phyloP scores from a whole-genome alignment of 2,797 vertebrate genomes.

The Enteromius argenteus region DNA sequence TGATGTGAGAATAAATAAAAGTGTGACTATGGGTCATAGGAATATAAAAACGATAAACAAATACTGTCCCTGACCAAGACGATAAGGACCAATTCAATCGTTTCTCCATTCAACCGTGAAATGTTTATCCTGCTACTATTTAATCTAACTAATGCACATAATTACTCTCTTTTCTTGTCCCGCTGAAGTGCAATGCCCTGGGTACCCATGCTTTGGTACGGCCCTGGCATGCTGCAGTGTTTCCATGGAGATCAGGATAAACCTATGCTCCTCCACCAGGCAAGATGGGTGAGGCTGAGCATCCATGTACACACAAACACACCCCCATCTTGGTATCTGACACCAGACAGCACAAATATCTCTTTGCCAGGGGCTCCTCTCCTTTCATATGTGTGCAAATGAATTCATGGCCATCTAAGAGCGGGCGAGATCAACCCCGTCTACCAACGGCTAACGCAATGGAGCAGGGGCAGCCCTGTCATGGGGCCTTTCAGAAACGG shows the following conservation, averaged over 20 bases:
- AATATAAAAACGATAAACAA: background rate
- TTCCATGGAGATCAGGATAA: conserved; percentile 88
- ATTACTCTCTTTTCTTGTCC: conserved; percentile 29
- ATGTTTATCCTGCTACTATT: background rate
- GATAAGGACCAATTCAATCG: background rate
- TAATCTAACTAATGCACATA: conserved; percentile 50
- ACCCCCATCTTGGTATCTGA: conserved; percentile 58
- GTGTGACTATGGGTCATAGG: background rate
- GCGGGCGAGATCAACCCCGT: conserved; percentile 42
- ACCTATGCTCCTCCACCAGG: conserved; percentile 82
- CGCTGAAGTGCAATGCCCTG: conserved; percentile 63
- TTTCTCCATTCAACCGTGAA: background rate
- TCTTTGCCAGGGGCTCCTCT: conserved; percentile 41
- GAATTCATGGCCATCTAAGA: conserved; percentile 55
- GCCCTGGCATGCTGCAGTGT: conserved; percentile 78
- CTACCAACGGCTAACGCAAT: conserved; percentile 46
- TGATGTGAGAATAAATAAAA: conserved; percentile 27
- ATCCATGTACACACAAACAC: conserved; percentile 49
- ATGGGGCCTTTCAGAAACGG: conserved; percentile 8
- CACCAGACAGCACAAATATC: conserved; percentile 57
- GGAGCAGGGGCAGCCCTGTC: conserved; percentile 12
- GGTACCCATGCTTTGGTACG: conserved; percentile 75
- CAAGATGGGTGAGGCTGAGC: conserved; percentile 82
- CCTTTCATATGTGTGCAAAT: conserved; percentile 61
- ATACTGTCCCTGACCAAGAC: conserved; percentile 12